These are phyloP conservation scores for Chaetura pelagica DNA, from an alignment of 2,113 vertebrate species.

Conservation along the genomic window DNA sequence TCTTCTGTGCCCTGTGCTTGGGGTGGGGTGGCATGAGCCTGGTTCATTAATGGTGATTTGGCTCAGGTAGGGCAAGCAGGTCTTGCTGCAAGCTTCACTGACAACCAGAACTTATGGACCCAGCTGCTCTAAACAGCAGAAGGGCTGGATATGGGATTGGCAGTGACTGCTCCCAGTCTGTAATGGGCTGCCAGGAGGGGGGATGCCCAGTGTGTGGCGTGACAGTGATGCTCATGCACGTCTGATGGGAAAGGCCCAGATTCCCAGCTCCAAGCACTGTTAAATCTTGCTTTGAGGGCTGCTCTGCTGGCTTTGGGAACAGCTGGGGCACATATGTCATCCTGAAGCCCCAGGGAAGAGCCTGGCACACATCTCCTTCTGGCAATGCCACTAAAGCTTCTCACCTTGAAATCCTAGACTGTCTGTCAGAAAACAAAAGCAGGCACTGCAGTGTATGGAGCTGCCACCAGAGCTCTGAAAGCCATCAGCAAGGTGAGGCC, in stretches of 20 bases:
- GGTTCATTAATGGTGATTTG: not conserved
- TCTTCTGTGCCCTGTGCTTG: not conserved
- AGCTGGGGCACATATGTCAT: fast-evolving
- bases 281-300: not conserved
- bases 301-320: fast-evolving
- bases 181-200: not conserved
- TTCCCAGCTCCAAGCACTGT: not conserved
- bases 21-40: not conserved
- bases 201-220: fast-evolving
- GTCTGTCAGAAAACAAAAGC: constrained; percentile 89
- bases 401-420: constrained; percentile 77
- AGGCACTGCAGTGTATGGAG: constrained; percentile 74
- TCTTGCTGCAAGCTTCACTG: not conserved
- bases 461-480: constrained; percentile 85
- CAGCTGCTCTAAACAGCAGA: not conserved
- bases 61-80: not conserved
- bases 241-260: not conserved
- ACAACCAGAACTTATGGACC: not conserved
- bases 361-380: not conserved
- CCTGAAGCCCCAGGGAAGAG: fast-evolving
- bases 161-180: not conserved
- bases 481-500: constrained; percentile 92
- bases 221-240: not conserved
- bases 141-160: not conserved
- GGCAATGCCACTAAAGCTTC: not conserved